Evolutionary conservation across 2,797 vertebrate genomes (phyloP).

Genomic region (Podarcis lilfordi): DNA sequence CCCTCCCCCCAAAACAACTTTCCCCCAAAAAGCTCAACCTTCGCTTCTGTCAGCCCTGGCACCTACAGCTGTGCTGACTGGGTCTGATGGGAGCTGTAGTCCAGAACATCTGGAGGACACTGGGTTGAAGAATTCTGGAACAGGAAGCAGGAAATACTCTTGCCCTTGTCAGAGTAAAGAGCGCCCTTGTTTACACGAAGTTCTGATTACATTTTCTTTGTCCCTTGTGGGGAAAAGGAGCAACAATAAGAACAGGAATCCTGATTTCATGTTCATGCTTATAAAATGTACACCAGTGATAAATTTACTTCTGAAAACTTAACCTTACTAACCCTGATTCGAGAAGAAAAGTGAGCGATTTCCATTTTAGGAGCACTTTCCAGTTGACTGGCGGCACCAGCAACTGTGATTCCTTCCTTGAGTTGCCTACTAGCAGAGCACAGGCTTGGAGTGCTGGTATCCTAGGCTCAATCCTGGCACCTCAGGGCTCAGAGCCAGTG

Average conservation of each 20-base stretch:
- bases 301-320: neutral
- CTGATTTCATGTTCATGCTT: too few relatives aligned
- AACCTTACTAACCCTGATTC: neutral
- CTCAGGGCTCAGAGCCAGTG: too few relatives aligned
- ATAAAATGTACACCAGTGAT: neutral
- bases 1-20: too few relatives aligned
- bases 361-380: neutral
- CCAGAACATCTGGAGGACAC: too few relatives aligned
- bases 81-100: too few relatives aligned
- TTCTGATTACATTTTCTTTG: neutral
- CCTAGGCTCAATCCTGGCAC: neutral
- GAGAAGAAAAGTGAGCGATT: neutral
- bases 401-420: neutral
- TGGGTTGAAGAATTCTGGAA: neutral
- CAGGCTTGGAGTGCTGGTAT: neutral
- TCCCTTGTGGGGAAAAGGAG: neutral
- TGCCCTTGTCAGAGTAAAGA: neutral
- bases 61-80: too few relatives aligned
- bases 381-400: neutral
- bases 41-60: too few relatives aligned
- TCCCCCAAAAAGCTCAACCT: too few relatives aligned
- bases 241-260: neutral
- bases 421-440: neutral
- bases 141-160: neutral
- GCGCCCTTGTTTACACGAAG: neutral